A percentile compares a stretch with the other conserved stretches of the same genome.
Conservation (phyloP, 1,140 invertebrate genomes). For the Caenorhabditis brenneri region DNA sequence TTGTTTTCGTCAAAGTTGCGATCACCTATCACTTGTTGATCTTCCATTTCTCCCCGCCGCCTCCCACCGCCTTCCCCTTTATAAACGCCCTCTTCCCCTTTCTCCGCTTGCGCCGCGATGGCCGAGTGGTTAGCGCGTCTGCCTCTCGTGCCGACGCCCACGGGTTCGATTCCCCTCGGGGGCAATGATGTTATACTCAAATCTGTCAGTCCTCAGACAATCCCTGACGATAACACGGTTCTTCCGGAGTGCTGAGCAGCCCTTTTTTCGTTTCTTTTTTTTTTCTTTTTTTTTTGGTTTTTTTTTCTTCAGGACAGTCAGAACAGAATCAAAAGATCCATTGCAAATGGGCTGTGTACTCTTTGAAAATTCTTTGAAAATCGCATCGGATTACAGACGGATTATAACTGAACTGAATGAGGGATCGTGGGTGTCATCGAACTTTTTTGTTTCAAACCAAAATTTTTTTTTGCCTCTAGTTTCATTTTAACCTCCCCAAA, state of each 20-base stretch:
- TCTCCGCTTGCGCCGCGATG: not conserved
- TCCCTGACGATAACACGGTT: conserved; percentile 27
- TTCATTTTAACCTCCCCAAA: not conserved
- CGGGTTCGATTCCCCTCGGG: not conserved
- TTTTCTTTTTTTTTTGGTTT: no score
- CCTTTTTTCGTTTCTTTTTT: not conserved
- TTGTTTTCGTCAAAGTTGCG: not conserved
- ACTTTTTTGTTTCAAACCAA: not conserved
- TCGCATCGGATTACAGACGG: not conserved
- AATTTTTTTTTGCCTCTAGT: not conserved
- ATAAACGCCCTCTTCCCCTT: no score
- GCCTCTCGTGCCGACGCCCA: not conserved
- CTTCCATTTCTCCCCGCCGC: not conserved
- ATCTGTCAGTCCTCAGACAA: conserved; percentile 36
- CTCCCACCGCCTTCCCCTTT: no score
- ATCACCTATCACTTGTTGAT: no score
- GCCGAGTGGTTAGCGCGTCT: not conserved
- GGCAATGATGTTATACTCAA: conserved; percentile 40
- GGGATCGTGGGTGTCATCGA: not conserved
- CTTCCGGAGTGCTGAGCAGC: conserved; percentile 40
- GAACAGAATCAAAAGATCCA: not conserved
- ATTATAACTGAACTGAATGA: not conserved
- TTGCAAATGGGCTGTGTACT: not conserved
- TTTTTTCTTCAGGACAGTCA: no score
- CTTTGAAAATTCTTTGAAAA: not conserved